Base-by-base conservation (phyloP, 2,888 invertebrate genomes). In the Pandemis cinnamomeana region DNA sequence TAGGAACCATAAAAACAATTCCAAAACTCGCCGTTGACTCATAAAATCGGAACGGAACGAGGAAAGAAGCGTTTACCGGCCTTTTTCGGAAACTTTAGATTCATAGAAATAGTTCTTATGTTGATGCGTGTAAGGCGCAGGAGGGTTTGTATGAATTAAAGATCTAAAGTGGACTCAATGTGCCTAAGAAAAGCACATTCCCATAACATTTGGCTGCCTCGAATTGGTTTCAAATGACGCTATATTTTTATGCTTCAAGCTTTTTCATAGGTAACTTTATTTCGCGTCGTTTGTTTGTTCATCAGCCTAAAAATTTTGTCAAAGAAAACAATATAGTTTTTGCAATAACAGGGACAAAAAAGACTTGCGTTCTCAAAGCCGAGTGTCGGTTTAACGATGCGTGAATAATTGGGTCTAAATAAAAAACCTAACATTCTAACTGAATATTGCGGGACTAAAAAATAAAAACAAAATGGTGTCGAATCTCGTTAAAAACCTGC, bases 1-100 rank as follows among this genome's bases (percentile, higher is more conserved):
- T 84, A 84, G 85, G 86, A 85, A 85, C 80, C 81, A 84, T 90
- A 89, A 89, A 89, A 84, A 86, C 88, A 86, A 89, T 90, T 90
- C 88, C 84, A 86, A 89, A 90, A 87, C 84, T 85, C 86, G 79
- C 86, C 80, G 83, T 83, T 78, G 84, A 85, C 86, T 91, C 91
- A 87, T 91, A 88, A 91, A 91, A 89, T 90, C 86, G 86, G 82
- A 85, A 85, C 83, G 81, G 82, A 86, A 89, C 80, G 84, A 80
- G 86, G 84, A 86, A 86, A 83, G 88, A 44, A 90, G 84, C 86
- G 87, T 89, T 90, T 88, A 89, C 87, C 85, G 84, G 81, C 84
- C 84, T 80, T 86, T 87, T 87, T 80, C 82, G 83, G 83, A 82
- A 83, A 13, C 60, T 41, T 48, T 51, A 66, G 48, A 64, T 58